Evolutionary conservation across 2,113 vertebrate genomes (phyloP), one percentile per base, ranked within the genome.

Genomic region (Meriones unguiculatus): DNA sequence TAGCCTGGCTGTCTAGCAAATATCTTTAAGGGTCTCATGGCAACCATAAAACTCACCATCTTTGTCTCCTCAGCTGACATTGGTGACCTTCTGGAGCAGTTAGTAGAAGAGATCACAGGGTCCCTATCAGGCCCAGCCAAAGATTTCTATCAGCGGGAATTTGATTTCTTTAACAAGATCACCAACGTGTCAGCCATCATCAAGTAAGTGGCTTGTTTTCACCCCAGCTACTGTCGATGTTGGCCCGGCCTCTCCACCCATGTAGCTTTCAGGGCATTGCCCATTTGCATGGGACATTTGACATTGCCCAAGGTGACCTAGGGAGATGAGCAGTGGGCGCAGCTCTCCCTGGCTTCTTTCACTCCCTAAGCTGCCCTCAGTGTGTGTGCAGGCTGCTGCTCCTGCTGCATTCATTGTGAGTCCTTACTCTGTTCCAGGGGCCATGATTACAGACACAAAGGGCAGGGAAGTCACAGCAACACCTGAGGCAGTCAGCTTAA

Each of bases 161-260:
- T 99, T 95, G 99, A 99, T 97, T 99, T 99, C 98, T 99, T 99
- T 96, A 99, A 99, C 98, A 99, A 99, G 98, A 99, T 99, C 98
- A 99, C 99, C 97, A 99, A 99, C 0, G 99, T 99, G 78, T 99
- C 99, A 0, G 99, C 99, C 96, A 99, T 99, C 94, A 99, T 99
- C 98, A 99, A 99, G 99, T 99, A 99, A 96, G 99, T 65, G 0
- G 25, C 78, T 1, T 2, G 0, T 72, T 50, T 15, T 80, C 41
- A 30, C 35, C 50, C 90, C 54, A 41, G 20, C 1, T 4, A 4
- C 25, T 25, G 25, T 3, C 41, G 13, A 24, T 30, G 14, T 10
- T 9, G 59, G 81, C 7, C 62, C 28, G 22, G 32, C 32, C 32
- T 17, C 22, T 70, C 30, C 1, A 4, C 28, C 30, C 35, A 8